These are phyloP conservation scores for Drosophila testacea DNA, from an alignment of 2,888 invertebrate species.

Conservation along the genomic window DNA sequence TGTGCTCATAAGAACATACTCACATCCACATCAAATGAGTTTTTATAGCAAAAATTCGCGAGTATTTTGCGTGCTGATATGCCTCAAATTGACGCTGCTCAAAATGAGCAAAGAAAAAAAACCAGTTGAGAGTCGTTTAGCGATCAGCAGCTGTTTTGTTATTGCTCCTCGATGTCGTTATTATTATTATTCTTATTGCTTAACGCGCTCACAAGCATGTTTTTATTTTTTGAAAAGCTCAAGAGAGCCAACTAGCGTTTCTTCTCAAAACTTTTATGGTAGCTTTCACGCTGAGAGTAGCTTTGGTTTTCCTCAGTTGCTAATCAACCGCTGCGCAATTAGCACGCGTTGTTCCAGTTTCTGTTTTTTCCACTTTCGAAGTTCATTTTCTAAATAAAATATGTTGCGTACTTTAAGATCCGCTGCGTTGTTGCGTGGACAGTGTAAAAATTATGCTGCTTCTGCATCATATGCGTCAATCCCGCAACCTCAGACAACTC, in stretches of 20 bases:
- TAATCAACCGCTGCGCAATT: slow-evolving; percentile 37
- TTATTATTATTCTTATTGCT: not conserved
- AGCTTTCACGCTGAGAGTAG: slow-evolving; percentile 22
- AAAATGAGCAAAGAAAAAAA: not conserved
- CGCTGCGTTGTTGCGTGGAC: slow-evolving; percentile 56
- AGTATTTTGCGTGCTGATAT: not conserved
- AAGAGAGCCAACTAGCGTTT: slow-evolving; percentile 20
- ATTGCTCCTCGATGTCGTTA: slow-evolving; percentile 1
- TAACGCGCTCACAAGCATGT: not conserved
- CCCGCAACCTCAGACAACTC: slow-evolving; percentile 89
- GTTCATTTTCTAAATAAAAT: slow-evolving; percentile 21
- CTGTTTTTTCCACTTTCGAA: slow-evolving; percentile 1
- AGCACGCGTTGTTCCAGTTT: slow-evolving; percentile 30
- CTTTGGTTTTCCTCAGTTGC: slow-evolving; percentile 39
- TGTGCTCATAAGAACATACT: not conserved
- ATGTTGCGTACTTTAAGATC: slow-evolving; percentile 80
- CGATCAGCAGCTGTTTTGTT: slow-evolving; percentile 28
- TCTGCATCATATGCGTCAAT: slow-evolving; percentile 86
- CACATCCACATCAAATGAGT: slow-evolving; percentile 1
- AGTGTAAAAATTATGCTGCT: slow-evolving; percentile 58
- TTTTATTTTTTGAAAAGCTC: not conserved
- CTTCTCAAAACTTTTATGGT: slow-evolving; percentile 4
- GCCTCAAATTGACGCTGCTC: slow-evolving; percentile 6
- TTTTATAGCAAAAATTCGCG: not conserved
- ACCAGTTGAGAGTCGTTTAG: not conserved